Conservation (phyloP, 2,888 invertebrate species). For the Chironomus tentans region DNA sequence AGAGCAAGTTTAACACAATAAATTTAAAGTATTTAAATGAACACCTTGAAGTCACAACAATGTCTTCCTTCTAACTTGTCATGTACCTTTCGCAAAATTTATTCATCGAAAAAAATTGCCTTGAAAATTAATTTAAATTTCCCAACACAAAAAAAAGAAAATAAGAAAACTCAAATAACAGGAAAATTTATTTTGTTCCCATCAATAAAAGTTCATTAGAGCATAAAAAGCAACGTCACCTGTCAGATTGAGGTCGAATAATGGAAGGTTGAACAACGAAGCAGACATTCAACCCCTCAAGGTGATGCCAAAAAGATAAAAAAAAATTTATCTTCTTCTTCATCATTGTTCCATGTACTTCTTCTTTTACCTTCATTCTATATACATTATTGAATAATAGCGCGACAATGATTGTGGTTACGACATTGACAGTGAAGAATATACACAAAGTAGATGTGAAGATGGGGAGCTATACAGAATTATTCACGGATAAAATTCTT, state of each 20-base stretch:
- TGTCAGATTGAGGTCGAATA: neutral
- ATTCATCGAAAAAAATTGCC: neutral
- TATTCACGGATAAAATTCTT: neutral
- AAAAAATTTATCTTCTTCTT: too few relatives aligned
- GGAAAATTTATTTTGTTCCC: neutral
- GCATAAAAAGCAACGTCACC: neutral
- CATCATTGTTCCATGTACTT: too few relatives aligned
- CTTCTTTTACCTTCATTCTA: too few relatives aligned
- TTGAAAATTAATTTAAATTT: slow-evolving; percentile 23
- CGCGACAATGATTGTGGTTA: neutral
- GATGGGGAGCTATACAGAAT: neutral
- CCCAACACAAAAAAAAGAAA: too few relatives aligned
- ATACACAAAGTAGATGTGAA: neutral
- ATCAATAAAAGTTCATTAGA: neutral
- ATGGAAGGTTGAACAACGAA: neutral
- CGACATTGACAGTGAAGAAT: slow-evolving; percentile 1
- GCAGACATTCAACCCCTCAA: too few relatives aligned
- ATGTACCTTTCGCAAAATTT: too few relatives aligned
- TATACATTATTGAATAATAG: neutral
- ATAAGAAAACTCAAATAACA: too few relatives aligned
- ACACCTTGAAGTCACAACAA: too few relatives aligned
- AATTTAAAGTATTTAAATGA: too few relatives aligned
- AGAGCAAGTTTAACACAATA: too few relatives aligned
- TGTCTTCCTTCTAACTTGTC: too few relatives aligned
- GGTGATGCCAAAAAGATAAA: too few relatives aligned